Base-by-base conservation (phyloP, 1,140 invertebrate genomes). In the Drosophila quadrilineata region DNA sequence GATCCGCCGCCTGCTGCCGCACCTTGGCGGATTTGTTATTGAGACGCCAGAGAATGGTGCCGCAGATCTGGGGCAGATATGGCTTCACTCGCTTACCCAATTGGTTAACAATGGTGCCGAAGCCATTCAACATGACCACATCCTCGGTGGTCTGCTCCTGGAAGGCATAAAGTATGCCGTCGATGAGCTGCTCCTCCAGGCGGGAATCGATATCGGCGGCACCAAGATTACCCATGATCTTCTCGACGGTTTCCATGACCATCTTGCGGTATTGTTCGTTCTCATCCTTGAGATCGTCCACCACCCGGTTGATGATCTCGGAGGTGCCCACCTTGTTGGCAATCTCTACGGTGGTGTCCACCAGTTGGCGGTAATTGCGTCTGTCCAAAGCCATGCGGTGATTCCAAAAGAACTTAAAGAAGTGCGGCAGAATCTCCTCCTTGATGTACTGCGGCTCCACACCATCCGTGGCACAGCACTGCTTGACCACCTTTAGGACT, bases 171-270 rank as follows among this genome's bases (percentile, higher is more conserved):
- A 99, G 91, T 79, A 99, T 99, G 72, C 99, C 99, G 87, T 99
- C 98, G 90, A 99, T 99, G 6, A 99, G 93, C 87, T 99, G 98
- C 91, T 99, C 99, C 90, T 99, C 99, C 0, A 99, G 91, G 33
- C 98, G 92, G 0, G 97, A 98, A 90, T 99, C 98, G 41, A 99
- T 98, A 89, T 99, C 98, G 0, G 97, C 96, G 0, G 98, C 98
- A 26, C 99, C 99, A 12, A 99, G 92, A 90, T 99, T 98, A 3
- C 96, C 96, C 93, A 99, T 97, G 56, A 99, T 97, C 90, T 99
- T 99, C 90, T 99, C 99, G 65, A 99, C 99, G 0, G 98, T 99
- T 90, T 99, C 99, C 98, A 99, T 99, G 0, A 99, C 98, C 98
- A 99, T 99, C 92, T 99, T 99, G 62, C 99, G 93, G 90, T 99